Evolutionary conservation across 2,797 vertebrate species (phyloP), one percentile per base, ranked within the genome.

Genomic region (Chromobotia macracanthus): DNA sequence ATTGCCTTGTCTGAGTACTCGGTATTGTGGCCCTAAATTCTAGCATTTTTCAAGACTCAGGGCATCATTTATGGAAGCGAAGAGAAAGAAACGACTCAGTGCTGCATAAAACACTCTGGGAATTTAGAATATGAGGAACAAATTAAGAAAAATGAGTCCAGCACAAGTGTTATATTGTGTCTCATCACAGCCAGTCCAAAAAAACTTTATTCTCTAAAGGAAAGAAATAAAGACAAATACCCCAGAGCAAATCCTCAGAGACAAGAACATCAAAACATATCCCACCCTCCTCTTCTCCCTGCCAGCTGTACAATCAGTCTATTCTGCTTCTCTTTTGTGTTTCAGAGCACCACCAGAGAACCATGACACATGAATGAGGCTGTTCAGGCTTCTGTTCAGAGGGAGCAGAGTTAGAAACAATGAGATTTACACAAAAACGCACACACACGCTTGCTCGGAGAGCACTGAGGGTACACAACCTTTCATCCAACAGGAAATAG

Each of bases 121-220:
- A 72, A 75, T 65, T 8, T 41, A 44, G 19, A 69, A 75, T 75
- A 80, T 66, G 58, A 79, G 48, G 58, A 71, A 46, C 67, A 79
- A 79, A 83, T 73, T 71, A 70, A 79, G 72, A 83, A 72, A 83
- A 80, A 80, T 76, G 72, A 80, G 67, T 51, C 66, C 31, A 66
- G 5, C 60, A 35, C 25, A 65, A 65, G 18, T 56, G 77, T 55
- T 67, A 67, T 72, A 80, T 72, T 79, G 58, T 65, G 51, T 76
- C 53, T 64, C 48, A 31, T 56, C 5, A 21, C 31, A 51, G 66
- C 72, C 63, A 44, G 50, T 56, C 2, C 1, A 16, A 23, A 28
- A 38, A 63, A 71, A 69, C 55, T 70, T 70, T n/a, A 15, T 9
- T 10, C 44, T 44, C 67, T 28, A 51, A 66, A 16, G 60, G 61